phyloP scores from a whole-genome alignment of 2,113 vertebrate genomes.

The Caranx melampygus region DNA sequence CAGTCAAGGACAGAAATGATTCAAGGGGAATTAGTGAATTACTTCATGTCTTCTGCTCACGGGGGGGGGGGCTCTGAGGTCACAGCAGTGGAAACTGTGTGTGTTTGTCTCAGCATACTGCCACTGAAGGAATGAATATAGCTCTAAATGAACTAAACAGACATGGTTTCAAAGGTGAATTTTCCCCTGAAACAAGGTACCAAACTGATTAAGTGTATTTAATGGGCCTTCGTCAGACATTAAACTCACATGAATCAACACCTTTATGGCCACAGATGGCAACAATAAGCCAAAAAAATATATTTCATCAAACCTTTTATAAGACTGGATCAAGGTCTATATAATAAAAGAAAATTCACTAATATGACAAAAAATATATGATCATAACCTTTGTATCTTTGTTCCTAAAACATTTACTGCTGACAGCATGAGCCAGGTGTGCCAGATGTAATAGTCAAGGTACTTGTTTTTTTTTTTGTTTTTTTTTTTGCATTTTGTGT shows the following conservation, averaged over 20 bases:
- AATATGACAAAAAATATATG: no score
- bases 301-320: no score
- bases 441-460: neutral
- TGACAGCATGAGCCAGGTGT: slow-evolving; percentile 19
- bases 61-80: slow-evolving; percentile 36
- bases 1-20: slow-evolving; percentile 69
- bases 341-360: neutral
- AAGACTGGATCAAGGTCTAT: neutral
- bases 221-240: neutral
- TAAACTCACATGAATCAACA: neutral
- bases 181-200: neutral
- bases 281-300: neutral
- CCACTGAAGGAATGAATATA: neutral
- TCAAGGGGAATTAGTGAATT: slow-evolving; percentile 66
- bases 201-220: neutral
- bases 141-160: neutral
- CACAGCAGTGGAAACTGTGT: slow-evolving; percentile 49
- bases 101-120: neutral
- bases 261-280: neutral
- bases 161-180: neutral
- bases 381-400: neutral
- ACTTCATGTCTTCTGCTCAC: slow-evolving; percentile 61
- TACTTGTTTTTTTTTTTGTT: neutral
- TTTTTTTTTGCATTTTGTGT: neutral
- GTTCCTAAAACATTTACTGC: neutral